Evolutionary conservation across 2,797 vertebrate species (phyloP).

Genomic region (Mycteria americana): DNA sequence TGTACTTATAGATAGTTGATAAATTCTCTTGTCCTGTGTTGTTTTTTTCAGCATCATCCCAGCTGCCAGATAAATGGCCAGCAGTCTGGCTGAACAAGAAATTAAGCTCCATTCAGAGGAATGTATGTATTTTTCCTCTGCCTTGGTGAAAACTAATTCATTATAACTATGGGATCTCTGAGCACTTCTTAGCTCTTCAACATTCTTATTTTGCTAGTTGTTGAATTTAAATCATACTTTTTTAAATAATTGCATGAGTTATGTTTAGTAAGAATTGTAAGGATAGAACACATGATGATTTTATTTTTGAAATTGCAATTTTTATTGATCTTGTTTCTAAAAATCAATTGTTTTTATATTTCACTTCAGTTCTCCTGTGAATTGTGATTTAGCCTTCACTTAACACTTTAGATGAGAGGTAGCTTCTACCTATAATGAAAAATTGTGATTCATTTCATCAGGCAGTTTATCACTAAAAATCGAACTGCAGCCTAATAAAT

Average conservation of each 20-base stretch:
- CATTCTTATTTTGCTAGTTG: not conserved
- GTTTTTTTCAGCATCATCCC: not conserved
- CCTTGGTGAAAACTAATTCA: not conserved
- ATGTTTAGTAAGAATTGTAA: not conserved
- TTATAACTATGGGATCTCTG: not conserved
- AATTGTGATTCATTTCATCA: not conserved
- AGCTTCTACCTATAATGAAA: not conserved
- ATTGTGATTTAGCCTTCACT: not conserved
- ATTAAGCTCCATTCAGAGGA: not conserved
- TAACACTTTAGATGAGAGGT: not conserved
- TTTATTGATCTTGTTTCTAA: not conserved
- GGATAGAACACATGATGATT: not conserved
- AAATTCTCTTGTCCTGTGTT: not conserved
- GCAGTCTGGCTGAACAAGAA: not conserved
- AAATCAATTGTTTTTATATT: not conserved
- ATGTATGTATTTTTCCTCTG: not conserved
- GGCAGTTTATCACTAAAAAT: not conserved
- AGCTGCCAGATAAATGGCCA: not conserved
- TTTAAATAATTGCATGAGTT: not conserved
- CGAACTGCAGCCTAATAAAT: not conserved
- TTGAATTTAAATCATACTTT: not conserved
- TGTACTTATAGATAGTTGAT: not conserved
- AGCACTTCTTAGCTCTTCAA: not conserved
- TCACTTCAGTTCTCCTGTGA: not conserved
- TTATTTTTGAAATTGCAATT: not conserved